Conservation (phyloP, 2,113 vertebrate species). For the Noctilio leporinus region DNA sequence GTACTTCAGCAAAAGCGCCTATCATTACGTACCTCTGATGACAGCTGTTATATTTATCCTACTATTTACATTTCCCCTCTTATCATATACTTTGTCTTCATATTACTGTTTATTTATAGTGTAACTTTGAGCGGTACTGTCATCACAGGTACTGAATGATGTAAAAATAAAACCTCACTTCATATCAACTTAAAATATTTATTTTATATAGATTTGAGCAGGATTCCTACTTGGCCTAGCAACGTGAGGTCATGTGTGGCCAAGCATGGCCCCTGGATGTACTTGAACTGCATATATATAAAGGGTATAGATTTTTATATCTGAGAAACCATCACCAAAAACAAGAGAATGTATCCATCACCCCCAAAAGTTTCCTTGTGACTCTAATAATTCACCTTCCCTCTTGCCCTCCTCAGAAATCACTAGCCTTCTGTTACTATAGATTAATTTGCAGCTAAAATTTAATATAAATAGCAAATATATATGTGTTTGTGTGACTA, state of each 20-base stretch:
- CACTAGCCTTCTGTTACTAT: not conserved
- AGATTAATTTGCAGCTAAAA: not conserved
- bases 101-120: not conserved
- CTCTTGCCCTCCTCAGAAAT: not conserved
- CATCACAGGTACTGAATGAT: not conserved
- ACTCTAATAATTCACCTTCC: not conserved
- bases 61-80: not conserved
- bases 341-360: not conserved
- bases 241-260: not conserved
- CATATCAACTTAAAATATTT: not conserved
- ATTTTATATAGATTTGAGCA: not conserved
- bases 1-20: not conserved
- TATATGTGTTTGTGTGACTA: too few species aligned
- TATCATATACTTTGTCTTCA: not conserved
- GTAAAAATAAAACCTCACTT: not conserved
- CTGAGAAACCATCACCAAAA: not conserved
- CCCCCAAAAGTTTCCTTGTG: not conserved
- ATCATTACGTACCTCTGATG: too few species aligned
- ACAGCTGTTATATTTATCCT: conserved; percentile 1
- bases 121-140: not conserved
- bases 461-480: not conserved
- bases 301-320: not conserved
- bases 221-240: not conserved
- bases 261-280: not conserved
- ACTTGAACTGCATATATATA: not conserved